These are phyloP conservation scores for Kryphioiulus occultus DNA, from an alignment of 2,888 invertebrate species.

Conservation along the genomic window DNA sequence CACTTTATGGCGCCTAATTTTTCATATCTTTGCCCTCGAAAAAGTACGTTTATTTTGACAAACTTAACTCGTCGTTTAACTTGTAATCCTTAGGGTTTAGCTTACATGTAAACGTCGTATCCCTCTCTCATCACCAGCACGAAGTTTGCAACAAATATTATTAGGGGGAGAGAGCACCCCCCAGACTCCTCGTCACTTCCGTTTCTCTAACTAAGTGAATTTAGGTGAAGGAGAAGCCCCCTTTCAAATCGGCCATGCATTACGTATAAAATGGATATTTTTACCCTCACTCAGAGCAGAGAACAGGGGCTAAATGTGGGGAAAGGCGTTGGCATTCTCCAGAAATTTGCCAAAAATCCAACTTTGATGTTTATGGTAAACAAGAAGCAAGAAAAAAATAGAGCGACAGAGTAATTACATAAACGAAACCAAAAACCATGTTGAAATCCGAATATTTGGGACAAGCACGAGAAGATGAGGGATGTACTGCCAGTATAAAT, in stretches of 20 bases:
- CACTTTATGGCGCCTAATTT: not conserved
- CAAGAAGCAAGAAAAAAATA: not conserved
- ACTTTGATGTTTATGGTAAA: not conserved
- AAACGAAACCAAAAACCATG: conserved; percentile 7
- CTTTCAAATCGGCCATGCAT: not conserved
- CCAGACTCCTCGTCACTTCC: not conserved
- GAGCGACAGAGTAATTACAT: not conserved
- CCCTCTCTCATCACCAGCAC: not conserved
- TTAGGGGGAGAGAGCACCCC: not conserved
- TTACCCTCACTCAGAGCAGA: not conserved
- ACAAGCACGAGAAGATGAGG: not conserved
- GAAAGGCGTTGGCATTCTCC: not conserved
- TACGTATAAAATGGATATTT: conserved; percentile 6
- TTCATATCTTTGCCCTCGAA: not conserved
- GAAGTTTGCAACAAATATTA: conserved; percentile 16
- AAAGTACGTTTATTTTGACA: conserved; percentile 1
- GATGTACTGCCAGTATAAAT: not conserved
- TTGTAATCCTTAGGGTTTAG: conserved; percentile 6
- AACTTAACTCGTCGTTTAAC: conserved; percentile 35
- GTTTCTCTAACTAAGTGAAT: not conserved
- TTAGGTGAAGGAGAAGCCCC: conserved; percentile 12
- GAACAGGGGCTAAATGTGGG: not conserved
- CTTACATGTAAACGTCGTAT: not conserved
- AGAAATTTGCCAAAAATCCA: not conserved
- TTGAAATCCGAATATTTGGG: not conserved